Evolutionary conservation across 2,113 vertebrate species (phyloP), one percentile per base, ranked within the genome.

Genomic region (Argyrosomus japonicus): DNA sequence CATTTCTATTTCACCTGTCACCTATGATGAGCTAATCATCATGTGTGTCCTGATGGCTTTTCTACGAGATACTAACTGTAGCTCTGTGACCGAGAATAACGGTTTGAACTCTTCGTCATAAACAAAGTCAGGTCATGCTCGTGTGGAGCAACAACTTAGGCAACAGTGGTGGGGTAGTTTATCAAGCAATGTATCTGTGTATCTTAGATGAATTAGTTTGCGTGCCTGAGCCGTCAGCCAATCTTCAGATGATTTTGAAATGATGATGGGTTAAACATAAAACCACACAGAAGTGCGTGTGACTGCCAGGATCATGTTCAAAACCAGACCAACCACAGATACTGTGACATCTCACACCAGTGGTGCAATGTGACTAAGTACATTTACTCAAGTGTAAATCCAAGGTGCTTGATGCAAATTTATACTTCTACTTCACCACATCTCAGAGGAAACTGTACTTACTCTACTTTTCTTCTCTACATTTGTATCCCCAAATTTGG

Each of bases 41-140:
- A 12, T 23, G 40, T 15, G 43, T 17, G 18, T 60, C 29, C 6
- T 21, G 2, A 3, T 14, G 62, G 2, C 5, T 51, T 51, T 3
- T 63, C 25, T 12, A 3, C 15, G 1, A 65, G 51, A 45, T 25
- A 71, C 11, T 3, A 17, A 5, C 36, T 2, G 6, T 40, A 60
- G 68, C n/a, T 60, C 51, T 17, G 13, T 69, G 58, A 32, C 43
- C 0, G 8, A 60, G 15, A 68, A 14, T 23, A 51, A 63, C 36
- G 1, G 36, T 64, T 45, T 1, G 14, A 65, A 25, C 61, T 40
- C 0, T 10, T 5, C 0, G 40, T 71, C 27, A 48, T 82, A 79
- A 82, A 81, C 1, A 73, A 68, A 79, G 32, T 1, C 48, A 50
- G 45, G 62, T 53, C 58, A n/a, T 48, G 43, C 23, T 18, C 18